phyloP scores from a whole-genome alignment of 2,113 vertebrate species.

The Trogon surrucura region DNA sequence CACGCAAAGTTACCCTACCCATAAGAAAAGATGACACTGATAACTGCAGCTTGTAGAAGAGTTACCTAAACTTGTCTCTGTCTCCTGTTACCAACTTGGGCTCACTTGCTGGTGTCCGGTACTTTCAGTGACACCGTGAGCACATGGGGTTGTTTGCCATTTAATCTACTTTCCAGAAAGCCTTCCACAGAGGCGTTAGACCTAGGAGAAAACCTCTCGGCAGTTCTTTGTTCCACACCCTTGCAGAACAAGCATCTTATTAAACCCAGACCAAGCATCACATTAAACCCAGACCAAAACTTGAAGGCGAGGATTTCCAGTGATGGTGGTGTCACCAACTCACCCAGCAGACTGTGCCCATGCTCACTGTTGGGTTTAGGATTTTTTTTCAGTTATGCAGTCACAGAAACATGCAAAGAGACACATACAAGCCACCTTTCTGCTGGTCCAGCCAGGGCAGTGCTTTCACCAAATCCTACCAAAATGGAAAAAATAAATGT shows the following conservation, averaged over 20 bases:
- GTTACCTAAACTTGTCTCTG: no score
- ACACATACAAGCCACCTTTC: background rate
- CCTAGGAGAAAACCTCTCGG: background rate
- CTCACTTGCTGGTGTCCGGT: no score
- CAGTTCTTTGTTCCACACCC: background rate
- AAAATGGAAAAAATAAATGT: background rate
- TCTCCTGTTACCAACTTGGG: no score
- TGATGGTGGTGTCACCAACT: background rate
- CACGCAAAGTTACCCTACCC: no score
- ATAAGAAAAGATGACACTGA: no score
- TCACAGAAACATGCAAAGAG: background rate
- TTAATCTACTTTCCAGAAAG: background rate
- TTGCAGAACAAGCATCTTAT: background rate
- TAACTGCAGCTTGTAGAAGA: no score
- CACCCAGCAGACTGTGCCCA: background rate
- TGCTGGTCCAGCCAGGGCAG: background rate
- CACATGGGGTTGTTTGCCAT: background rate
- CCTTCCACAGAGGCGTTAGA: background rate
- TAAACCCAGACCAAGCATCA: background rate
- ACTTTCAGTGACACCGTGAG: background rate
- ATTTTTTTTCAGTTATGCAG: background rate
- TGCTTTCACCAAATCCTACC: background rate
- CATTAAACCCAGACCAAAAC: background rate
- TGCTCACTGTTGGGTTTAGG: background rate
- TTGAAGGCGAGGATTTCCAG: background rate